phyloP scores from a whole-genome alignment of 2,113 vertebrate genomes.

The Calonectris borealis region DNA sequence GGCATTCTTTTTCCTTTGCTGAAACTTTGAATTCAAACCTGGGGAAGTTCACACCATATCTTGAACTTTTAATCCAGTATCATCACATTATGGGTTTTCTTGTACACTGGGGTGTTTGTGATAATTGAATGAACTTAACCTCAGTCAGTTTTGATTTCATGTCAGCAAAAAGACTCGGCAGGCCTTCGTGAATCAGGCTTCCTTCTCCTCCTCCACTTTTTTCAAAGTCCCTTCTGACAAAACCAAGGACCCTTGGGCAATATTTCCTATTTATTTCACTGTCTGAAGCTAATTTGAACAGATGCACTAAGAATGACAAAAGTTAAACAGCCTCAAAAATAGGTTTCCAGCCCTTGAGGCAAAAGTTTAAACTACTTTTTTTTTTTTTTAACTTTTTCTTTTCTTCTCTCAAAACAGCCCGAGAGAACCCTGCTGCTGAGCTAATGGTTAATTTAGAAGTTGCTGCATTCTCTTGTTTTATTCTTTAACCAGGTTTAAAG shows the following conservation, averaged over 20 bases:
- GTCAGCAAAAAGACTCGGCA: neutral
- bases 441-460: neutral
- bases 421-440: neutral
- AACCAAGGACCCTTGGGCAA: conserved; percentile 14
- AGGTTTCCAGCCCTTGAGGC: conserved; percentile 51
- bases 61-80: neutral
- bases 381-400: neutral
- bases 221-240: conserved; percentile 39
- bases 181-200: neutral
- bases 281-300: conserved; percentile 65
- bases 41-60: neutral
- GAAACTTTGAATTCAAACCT: neutral
- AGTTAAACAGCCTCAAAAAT: conserved; percentile 64
- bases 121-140: neutral
- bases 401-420: neutral
- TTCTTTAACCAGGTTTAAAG: neutral
- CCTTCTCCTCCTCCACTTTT: neutral
- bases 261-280: conserved; percentile 63
- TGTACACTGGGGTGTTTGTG: neutral
- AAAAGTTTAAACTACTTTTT: neutral
- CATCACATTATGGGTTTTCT: neutral
- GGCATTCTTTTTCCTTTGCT: neutral
- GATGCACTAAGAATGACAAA: conserved; percentile 53
- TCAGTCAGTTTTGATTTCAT: conserved; percentile 7
- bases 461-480: neutral